Evolutionary conservation across 2,113 vertebrate species (phyloP).

Genomic region (Plecotus auritus): DNA sequence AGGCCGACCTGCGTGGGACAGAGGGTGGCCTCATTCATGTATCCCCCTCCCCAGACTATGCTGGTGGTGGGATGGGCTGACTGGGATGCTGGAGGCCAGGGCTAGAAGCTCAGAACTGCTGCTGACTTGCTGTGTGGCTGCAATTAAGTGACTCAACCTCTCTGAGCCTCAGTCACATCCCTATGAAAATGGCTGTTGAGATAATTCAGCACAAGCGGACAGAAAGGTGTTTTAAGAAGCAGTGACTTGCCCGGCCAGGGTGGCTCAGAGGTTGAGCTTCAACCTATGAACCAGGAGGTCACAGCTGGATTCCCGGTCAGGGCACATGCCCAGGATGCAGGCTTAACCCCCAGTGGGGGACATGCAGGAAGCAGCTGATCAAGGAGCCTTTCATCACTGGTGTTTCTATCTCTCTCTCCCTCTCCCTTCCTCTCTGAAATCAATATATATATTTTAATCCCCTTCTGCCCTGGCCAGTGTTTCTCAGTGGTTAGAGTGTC

Average conservation of each 20-base stretch:
- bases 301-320: no score
- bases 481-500: no score
- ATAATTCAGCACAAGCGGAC: not conserved
- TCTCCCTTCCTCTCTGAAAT: no score
- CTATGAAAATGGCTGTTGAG: not conserved
- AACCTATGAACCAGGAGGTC: no score
- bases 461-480: no score
- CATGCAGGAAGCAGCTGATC: no score
- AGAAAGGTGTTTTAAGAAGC: not conserved
- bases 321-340: no score
- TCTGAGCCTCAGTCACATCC: not conserved
- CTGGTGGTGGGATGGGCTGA: rapidly evolving
- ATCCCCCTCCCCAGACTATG: not conserved
- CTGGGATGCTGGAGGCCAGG: rapidly evolving
- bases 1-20: conserved; percentile 84
- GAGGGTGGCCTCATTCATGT: not conserved
- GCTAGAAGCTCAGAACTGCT: not conserved
- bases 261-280: no score
- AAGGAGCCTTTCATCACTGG: no score
- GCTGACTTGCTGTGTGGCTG: not conserved
- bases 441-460: no score
- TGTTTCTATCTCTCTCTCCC: no score
- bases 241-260: not conserved
- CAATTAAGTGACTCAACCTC: not conserved
- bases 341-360: no score